Evolutionary conservation across 2,797 vertebrate genomes (phyloP), one percentile per base, ranked within the genome.

Genomic region (Odontamblyopus rebecca): DNA sequence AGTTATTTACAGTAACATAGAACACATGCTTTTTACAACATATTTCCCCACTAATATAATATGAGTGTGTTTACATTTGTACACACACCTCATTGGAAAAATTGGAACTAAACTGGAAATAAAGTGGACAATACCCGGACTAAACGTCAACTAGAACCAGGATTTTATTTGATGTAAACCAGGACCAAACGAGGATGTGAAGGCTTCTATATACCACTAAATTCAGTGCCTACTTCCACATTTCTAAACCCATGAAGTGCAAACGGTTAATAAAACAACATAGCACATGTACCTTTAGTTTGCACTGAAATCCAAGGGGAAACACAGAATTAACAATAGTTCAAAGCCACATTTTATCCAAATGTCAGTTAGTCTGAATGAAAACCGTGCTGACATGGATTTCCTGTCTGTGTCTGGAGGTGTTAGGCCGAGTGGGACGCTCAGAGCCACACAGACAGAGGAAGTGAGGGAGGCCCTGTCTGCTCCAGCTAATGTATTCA

Each of bases 391-490:
- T 75, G 80, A 85, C 71, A 77, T 73, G 53, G 67, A 71, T 73
- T 85, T 85, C 71, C 81, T 82, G 81, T 76, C 54, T 82, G 56
- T 65, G 81, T 84, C 79, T 83, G 70, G 50, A 79, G 78, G 69
- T 77, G 69, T 84, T 70, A 59, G 67, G 41, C 67, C 74, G 77
- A 77, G 54, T 76, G 77, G 75, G 75, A 79, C 72, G 61, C 56
- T 51, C 67, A 69, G 44, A 35, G 35, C 56, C 70, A 60, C 57
- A 57, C 41, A 71, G 56, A 60, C 41, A 68, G 61, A 75, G 83
- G 82, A 83, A 87, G 78, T 78, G 67, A 80, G 77, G 77, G 87
- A 82, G 86, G 85, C 86, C 78, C 83, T 70, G 66, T 79, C 70
- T 23, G 82, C 82, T 83, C 88, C 72, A 70, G 27, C 16, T 77